Base-by-base conservation (phyloP, 92 coral and sea anemone species). In the Epizoanthus ramosus region DNA sequence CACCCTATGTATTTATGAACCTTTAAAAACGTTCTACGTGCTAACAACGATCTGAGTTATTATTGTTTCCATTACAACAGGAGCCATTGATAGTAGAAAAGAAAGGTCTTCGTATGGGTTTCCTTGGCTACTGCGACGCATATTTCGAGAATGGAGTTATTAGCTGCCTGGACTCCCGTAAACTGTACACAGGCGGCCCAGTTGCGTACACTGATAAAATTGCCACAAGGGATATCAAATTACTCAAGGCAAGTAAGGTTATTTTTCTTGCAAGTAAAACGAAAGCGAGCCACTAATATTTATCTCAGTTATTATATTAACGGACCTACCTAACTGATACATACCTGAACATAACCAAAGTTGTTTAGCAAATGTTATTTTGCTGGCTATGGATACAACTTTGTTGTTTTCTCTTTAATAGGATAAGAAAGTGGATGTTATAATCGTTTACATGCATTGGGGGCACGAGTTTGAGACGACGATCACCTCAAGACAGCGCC, bases 61-160 rank as follows among this genome's bases (percentile, higher is more conserved):
- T 8, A 47, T 50, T 50, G 15, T 50, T 50, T 50, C 54, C 16
- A 13, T 50, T 9, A 12, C 54, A 50, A 3, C 73, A 94, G 98
- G 83, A 68, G 4, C 92, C 98, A 22, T 69, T 94, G 7, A 87
- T 94, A 9, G 16, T 87, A 63, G 75, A 87, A 21, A 80, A 31
- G 24, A 87, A 85, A 43, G 93, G 91, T n/a, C 68, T 87, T 35
- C 92, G 75, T 86, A 85, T 92, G 19, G 98, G 93, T 6, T 92
- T 94, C 64, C 89, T 94, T 33, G 98, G 90, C n/a, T 94, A 94
- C 57, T 92, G 95, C 37, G 85, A 68, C 73, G 16, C 73, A 15
- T 68, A 31, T 28, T 68, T 68, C 50, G 15, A 41, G 47, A 28
- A 68, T 3, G 68, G 68, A 5, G 52, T 68, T 28, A n/a, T 68